Base-by-base conservation (phyloP, 2,888 invertebrate species). In the Drosophila villosipedis region DNA sequence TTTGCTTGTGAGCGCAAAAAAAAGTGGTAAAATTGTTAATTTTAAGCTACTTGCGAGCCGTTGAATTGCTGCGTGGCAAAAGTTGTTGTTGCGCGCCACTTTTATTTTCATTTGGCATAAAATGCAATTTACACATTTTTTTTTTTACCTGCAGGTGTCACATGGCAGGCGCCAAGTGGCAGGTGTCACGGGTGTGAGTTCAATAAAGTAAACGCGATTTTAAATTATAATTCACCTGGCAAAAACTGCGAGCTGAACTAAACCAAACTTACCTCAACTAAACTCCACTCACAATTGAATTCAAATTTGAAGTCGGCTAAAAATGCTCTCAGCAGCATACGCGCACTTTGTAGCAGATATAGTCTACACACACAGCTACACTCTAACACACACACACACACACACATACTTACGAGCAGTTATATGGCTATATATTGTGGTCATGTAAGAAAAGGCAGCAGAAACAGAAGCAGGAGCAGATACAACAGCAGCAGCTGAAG, bases 11-110 rank as follows among this genome's bases (percentile, higher is more conserved):
- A 79, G 76, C 64, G 80, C 74, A 73, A 76, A 80, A 80, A 80
- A 80, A 83, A 83, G 80, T 85, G 85, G 82, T 83, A 87, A 89
- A 47, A 87, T 89, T 84, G 79, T 83, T 87, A 83, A 89, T 87
- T 89, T 87, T 83, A 82, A 89, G 81, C 82, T 73, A 81, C 74
- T 76, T 72, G 78, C 50, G 53, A 68, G 63, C 55, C 30, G 28
- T 54, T 61, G 68, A 71, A 71, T 75, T 76, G 76, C 73, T 62
- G 65, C 57, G 60, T 72, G 71, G 65, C 68, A 60, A 65, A 77
- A 75, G 57, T 69, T 78, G 76, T 53, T 66, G 67, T 62, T 49
- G 70, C 62, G 65, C 61, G 74, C 65, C 59, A 53, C 41, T 70
- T 72, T 68, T 41, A 41, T 58, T 41, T 57, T 60, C 61, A 62